phyloP scores from a whole-genome alignment of 2,888 invertebrate species.

The Parasteatoda lunata region DNA sequence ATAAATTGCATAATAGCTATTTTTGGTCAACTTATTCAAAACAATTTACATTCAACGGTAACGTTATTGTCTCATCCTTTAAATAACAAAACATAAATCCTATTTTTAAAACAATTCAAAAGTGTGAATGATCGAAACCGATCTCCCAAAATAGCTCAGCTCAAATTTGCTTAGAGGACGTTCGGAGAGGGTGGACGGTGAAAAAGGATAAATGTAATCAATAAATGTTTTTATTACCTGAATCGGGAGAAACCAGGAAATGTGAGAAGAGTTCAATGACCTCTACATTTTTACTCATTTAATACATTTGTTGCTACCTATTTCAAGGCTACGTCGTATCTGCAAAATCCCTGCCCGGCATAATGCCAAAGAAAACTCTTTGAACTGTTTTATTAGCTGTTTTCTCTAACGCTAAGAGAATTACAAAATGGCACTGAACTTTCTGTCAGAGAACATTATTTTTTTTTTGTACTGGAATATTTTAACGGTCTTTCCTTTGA shows the following conservation, averaged over 20 bases:
- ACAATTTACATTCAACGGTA: too few relatives aligned
- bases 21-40: too few relatives aligned
- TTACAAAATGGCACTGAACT: slow-evolving; percentile 46
- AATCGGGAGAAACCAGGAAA: slow-evolving; percentile 47
- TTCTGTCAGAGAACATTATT: slow-evolving; percentile 6
- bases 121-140: not conserved
- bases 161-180: not conserved
- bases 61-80: too few relatives aligned
- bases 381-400: slow-evolving; percentile 50
- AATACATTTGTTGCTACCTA: slow-evolving; percentile 58
- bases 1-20: too few relatives aligned
- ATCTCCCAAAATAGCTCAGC: slow-evolving; percentile 28
- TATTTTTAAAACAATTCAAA: too few relatives aligned
- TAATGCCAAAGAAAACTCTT: slow-evolving; percentile 42
- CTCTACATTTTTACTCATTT: slow-evolving; percentile 31
- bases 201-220: slow-evolving; percentile 33
- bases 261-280: slow-evolving; percentile 37
- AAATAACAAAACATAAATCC: too few relatives aligned
- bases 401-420: slow-evolving; percentile 16
- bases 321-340: slow-evolving; percentile 59
- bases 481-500: slow-evolving; percentile 18
- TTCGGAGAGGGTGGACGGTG: not conserved
- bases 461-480: slow-evolving; percentile 20
- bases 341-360: slow-evolving; percentile 42
- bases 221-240: slow-evolving; percentile 47